Conservation (phyloP, 2,797 vertebrate genomes). For the Helarctos malayanus region DNA sequence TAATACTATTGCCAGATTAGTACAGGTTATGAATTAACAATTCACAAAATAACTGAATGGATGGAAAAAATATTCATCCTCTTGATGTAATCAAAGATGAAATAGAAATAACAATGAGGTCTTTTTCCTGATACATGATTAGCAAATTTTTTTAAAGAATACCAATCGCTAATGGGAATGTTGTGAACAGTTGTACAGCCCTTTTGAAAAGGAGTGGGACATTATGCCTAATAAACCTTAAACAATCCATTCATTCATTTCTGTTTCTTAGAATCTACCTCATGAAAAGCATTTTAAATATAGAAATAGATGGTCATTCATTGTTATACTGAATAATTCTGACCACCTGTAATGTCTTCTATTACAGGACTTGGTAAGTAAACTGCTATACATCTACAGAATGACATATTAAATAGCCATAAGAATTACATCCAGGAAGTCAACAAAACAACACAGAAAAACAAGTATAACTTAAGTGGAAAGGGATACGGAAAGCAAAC, state of each 20-base stretch:
- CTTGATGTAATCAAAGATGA: slow-evolving; percentile 1
- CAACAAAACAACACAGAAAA: neutral
- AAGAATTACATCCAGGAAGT: neutral
- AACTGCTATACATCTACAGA: neutral
- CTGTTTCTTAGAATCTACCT: neutral
- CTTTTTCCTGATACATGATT: neutral
- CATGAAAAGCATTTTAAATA: neutral
- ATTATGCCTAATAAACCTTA: neutral
- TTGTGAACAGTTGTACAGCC: neutral
- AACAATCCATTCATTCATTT: slow-evolving; percentile 26
- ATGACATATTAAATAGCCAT: neutral
- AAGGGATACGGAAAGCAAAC: neutral
- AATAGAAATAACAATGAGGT: slow-evolving; percentile 9
- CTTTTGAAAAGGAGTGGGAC: slow-evolving; percentile 3
- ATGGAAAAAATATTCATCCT: neutral
- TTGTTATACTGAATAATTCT: slow-evolving; percentile 27
- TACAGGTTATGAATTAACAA: neutral
- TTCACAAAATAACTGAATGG: slow-evolving; percentile 7
- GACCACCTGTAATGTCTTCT: neutral
- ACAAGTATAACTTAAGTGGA: neutral
- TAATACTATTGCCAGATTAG: neutral
- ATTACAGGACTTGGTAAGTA: neutral
- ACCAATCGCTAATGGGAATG: neutral
- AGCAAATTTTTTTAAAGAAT: neutral
- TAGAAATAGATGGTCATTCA: slow-evolving; percentile 2